Base-by-base conservation (phyloP, 2,888 invertebrate genomes). In the Drosophila mimetica region DNA sequence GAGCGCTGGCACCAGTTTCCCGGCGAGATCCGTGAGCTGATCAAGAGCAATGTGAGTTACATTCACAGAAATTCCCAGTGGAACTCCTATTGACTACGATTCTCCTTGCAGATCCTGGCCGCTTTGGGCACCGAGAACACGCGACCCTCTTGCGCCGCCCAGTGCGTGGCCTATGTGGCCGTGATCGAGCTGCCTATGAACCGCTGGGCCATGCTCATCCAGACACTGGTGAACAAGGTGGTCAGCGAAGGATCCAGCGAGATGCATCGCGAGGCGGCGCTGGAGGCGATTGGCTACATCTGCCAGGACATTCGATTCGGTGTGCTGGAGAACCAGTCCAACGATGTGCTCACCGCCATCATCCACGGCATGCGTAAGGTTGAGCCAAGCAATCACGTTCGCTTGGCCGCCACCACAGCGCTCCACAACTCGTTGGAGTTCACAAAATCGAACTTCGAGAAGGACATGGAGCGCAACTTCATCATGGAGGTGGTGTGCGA, bases 401-500 rank as follows among this genome's bases (percentile, higher is more conserved):
- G 97, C 71, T 93, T 99, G 54, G 99, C 99, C 41, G 99, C 99
- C 22, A 99, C 99, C 6, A 98, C 96, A 83, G 99, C 99, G 2
- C 93, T 99, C 28, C 94, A 97, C 50, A 99, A 99, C 92, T 99
- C 99, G 0, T 93, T 99, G 57, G 99, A 99, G 93, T 99, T 99
- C 90, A 99, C 99, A 14, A 97, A 97, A 93, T 97, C 97, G 30
- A 99, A 99, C 93, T 99, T 99, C 92, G 98, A 99, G 85, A 97
- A 97, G 90, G 98, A 99, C 93, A 94, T 96, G 63, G 99, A 99
- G 92, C 94, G 99, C 75, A 98, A 99, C 92, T 98, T 98, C 91
- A 99, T 99, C 59, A 99, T 99, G 99, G 98, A 99, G 93, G 98
- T 98, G 54, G 99, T 99, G 7, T 99, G 99, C 93, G 98, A 99